Evolutionary conservation across 2,888 invertebrate genomes (phyloP).

Genomic region (Orthonevra nobilis): DNA sequence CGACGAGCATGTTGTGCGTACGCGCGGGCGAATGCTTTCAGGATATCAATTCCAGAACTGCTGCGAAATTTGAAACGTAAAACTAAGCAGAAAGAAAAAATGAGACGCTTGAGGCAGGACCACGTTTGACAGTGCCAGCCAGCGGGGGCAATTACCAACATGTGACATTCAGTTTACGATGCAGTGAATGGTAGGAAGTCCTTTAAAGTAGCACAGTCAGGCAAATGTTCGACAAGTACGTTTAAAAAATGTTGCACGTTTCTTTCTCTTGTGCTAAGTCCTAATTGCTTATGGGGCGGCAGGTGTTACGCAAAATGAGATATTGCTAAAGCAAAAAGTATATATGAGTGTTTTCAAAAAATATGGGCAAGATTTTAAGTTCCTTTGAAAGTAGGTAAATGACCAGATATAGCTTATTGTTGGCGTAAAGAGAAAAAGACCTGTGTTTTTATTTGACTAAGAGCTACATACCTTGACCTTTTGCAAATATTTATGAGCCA

Average conservation of each 20-base stretch:
- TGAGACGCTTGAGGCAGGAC: constrained; percentile 20
- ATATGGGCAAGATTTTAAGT: too few species aligned
- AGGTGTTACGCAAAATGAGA: constrained; percentile 47
- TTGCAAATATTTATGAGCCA: too few species aligned
- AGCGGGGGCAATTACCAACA: constrained; percentile 64
- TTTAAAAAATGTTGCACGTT: constrained; percentile 25
- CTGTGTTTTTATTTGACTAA: too few species aligned
- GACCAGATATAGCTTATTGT: too few species aligned
- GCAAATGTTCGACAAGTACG: constrained; percentile 20
- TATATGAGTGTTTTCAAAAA: too few species aligned
- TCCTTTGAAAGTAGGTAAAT: too few species aligned
- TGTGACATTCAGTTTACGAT: constrained; percentile 66
- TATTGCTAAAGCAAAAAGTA: too few species aligned
- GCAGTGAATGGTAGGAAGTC: constrained; percentile 62
- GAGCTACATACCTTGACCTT: too few species aligned
- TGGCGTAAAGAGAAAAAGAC: too few species aligned
- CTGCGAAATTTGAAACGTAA: constrained; percentile 51
- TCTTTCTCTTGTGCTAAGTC: too few species aligned
- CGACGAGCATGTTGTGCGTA: constrained; percentile 45
- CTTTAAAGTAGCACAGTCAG: constrained; percentile 48
- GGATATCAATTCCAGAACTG: constrained; percentile 40
- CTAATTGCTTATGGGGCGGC: constrained; percentile 58
- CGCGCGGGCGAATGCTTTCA: constrained; percentile 28
- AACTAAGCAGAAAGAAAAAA: background rate
- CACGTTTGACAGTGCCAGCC: constrained; percentile 27